Conservation (phyloP, 2,888 invertebrate species). For the Epinotia nisella region DNA sequence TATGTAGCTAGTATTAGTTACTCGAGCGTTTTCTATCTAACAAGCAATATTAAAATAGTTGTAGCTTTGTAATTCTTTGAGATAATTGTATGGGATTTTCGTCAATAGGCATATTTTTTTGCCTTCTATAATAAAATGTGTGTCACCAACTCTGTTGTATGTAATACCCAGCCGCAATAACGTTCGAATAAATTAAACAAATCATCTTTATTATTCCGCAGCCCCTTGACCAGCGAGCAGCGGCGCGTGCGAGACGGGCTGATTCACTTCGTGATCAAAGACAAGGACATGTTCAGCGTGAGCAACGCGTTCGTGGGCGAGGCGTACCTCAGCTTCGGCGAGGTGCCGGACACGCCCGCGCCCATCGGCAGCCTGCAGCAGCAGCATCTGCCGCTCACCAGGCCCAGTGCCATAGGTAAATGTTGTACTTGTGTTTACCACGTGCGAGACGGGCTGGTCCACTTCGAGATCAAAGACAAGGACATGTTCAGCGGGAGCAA, state of each 20-base stretch:
- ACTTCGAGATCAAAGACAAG: slow-evolving; percentile 95
- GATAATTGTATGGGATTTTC: no score
- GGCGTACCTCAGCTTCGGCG: slow-evolving; percentile 93
- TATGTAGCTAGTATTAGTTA: no score
- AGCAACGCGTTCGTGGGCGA: slow-evolving; percentile 98
- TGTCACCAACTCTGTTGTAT: no score
- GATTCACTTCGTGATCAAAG: slow-evolving; percentile 96
- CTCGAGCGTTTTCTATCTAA: no score
- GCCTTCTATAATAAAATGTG: no score
- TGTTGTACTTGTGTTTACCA: slow-evolving; percentile 80
- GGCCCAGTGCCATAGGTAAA: slow-evolving; percentile 87
- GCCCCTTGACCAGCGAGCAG: slow-evolving; percentile 90
- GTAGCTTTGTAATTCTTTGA: no score
- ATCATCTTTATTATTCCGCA: slow-evolving; percentile 56
- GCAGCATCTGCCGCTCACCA: slow-evolving; percentile 88
- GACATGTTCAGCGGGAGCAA: slow-evolving; percentile 96
- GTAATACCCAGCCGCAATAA: no score
- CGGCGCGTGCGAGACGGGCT: slow-evolving; percentile 88
- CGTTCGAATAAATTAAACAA: background rate
- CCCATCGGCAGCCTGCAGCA: slow-evolving; percentile 88
- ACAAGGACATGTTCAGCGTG: slow-evolving; percentile 96
- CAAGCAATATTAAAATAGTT: no score
- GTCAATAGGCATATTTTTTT: no score
- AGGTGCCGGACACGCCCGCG: slow-evolving; percentile 87
- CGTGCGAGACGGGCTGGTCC: slow-evolving; percentile 88